These are phyloP conservation scores for Carettochelys insculpta DNA, from an alignment of 2,113 vertebrate species.

Conservation along the genomic window DNA sequence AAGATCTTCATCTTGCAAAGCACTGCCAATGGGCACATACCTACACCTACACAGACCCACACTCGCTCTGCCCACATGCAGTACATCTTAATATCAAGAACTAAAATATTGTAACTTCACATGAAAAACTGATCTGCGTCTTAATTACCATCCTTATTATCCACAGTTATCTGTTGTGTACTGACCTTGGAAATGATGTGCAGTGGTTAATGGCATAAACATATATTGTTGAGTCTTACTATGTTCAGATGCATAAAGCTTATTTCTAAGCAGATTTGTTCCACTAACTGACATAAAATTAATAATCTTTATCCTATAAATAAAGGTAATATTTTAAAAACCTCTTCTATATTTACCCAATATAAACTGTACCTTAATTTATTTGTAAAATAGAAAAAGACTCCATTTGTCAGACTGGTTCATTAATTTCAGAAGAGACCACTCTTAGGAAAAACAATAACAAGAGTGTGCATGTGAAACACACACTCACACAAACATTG, in stretches of 20 bases:
- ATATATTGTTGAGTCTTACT: neutral
- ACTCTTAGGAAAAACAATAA: neutral
- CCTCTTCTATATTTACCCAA: neutral
- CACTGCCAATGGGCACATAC: neutral
- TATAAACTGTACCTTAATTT: neutral
- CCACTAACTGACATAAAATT: neutral
- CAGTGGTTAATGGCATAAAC: neutral
- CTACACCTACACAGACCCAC: neutral
- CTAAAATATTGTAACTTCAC: neutral
- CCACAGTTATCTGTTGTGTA: neutral
- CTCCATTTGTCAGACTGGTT: neutral
- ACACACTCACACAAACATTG: neutral
- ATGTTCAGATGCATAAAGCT: constrained; percentile 7
- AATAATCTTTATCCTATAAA: neutral
- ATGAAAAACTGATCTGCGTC: neutral
- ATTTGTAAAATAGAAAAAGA: neutral
- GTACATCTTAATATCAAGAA: neutral
- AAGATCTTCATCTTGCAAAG: neutral
- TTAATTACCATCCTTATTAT: neutral
- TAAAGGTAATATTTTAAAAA: neutral
- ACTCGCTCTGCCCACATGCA: neutral
- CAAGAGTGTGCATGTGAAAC: neutral
- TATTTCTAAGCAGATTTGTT: neutral
- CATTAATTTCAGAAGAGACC: neutral
- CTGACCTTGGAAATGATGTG: neutral